Evolutionary conservation across 92 coral and sea anemone species (phyloP), one percentile per base, ranked within the genome.

Genomic region (Epizoanthus fatuus): DNA sequence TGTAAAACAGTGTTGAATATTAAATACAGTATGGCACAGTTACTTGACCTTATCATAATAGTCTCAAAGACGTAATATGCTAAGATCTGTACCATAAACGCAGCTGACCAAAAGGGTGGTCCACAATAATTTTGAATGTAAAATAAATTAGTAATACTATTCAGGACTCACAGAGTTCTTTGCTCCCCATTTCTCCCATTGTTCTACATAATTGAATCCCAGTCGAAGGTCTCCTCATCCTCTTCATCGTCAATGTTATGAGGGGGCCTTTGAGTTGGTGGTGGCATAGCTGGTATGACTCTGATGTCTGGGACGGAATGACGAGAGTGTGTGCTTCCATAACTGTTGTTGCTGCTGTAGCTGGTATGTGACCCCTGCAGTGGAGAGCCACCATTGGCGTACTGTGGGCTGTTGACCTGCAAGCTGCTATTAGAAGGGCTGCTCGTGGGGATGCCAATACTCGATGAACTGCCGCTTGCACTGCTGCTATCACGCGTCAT

Each of bases 181-280:
- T 22, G 39, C 47, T 13, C 14, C 70, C 70, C 70, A 42, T 59
- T 76, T 38, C 40, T 39, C 82, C 12, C 16, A 4, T 47, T 77
- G 40, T 42, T 60, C 73, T 88, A 93, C 94, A 97, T 92, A 14
- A 97, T 95, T 71, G 99, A 95, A 51, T 95, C 98, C 99, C 99
- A 97, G 69, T 97, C 99, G 88, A 97, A 97, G n/a, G 85, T 81
- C 19, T 97, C 99, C 22, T 97, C 99, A 3, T 92, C 99, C 0
- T 97, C 99, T 3, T 97, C 99, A 1, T 97, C 99, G 8, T 95
- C 98, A 7, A 93, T 62, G 37, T 68, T 74, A 5, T 57, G 74
- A 1, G 86, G 88, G 51, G 91, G 93, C 52, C 81, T 91, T 17
- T 65, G 80, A n/a, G 66, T 69, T 38, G 89, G 32, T 16, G 80